Base-by-base conservation (phyloP, 2,888 invertebrate genomes). In the Acrobasis repandana region DNA sequence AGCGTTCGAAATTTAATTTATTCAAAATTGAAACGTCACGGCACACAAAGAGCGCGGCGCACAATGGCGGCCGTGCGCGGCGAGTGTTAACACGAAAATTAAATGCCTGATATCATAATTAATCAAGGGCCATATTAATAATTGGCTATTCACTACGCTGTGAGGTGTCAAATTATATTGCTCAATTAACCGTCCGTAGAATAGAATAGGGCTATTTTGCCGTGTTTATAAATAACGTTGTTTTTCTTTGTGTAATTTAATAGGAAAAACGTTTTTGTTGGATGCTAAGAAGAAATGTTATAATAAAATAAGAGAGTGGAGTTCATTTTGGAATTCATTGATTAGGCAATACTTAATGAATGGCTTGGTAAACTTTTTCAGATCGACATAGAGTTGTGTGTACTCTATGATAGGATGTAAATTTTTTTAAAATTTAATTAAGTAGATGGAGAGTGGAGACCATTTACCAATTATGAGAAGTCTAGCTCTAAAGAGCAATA, bases 51-150 rank as follows among this genome's bases (percentile, higher is more conserved):
- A 82, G 77, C 77, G 80, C 79, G 79, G 80, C 73, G 71, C 75
- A 90, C 91, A 90, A 90, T 90, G 83, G 90, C 79, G 79, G 77
- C 69, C 75, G 77, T 82, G 79, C 80, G 82, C 80, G 75, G 74
- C 76, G 81, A 83, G 85, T 90, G 91, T 90, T 92, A 92, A 91
- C 91, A 90, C 85, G 91, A 89, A 92, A 91, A 91, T 92, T 91
- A 92, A 92, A 91, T 91, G 91, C 90, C 90, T 92, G 91, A 92
- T 92, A 92, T 91, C 90, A 92, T 89, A 91, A 92, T 92, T 92
- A 91, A 92, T 92, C 91, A 91, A 90, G 88, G 83, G 85, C 79
- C 88, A 90, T 90, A 90, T 90, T 90, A 90, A 90, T 91, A 90
- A 91, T 92, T 92, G 91, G 87, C 90, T 90, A 91, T 92, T 91